These are phyloP conservation scores for Orycteropus afer DNA, from an alignment of 2,113 vertebrate species.

Conservation along the genomic window DNA sequence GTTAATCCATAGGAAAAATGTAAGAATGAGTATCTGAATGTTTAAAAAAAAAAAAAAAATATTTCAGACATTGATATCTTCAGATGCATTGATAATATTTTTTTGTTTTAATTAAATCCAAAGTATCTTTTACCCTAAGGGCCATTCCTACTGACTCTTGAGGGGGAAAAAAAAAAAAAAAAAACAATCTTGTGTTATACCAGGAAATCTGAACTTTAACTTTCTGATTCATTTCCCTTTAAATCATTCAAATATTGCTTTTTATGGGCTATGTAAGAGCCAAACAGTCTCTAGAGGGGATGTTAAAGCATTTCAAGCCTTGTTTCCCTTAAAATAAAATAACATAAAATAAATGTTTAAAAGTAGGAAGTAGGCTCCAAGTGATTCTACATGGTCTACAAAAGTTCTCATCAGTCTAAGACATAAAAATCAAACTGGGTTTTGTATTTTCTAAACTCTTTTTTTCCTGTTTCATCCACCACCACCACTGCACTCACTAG, in stretches of 20 bases:
- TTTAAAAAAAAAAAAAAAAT: slow-evolving; percentile 27
- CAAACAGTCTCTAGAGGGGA: slow-evolving; percentile 58
- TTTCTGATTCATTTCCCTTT: slow-evolving; percentile 77
- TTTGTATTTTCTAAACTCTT: slow-evolving; percentile 44
- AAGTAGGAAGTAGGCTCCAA: slow-evolving; percentile 18
- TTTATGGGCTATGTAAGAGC: slow-evolving; percentile 65
- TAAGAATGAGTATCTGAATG: background rate
- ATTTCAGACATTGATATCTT: slow-evolving; percentile 22
- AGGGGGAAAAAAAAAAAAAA: too few relatives aligned
- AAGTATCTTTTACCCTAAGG: slow-evolving; percentile 55
- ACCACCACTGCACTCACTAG: too few relatives aligned
- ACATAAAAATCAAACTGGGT: background rate
- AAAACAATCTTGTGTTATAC: slow-evolving; percentile 23
- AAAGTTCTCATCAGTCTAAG: background rate
- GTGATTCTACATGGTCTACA: slow-evolving; percentile 4
- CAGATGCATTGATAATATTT: slow-evolving; percentile 11
- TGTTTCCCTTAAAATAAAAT: slow-evolving; percentile 69
- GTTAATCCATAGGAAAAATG: slow-evolving; percentile 7
- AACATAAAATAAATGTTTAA: slow-evolving; percentile 59
- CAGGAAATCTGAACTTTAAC: slow-evolving; percentile 67
- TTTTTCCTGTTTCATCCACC: slow-evolving; percentile 2
- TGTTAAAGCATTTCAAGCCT: slow-evolving; percentile 65
- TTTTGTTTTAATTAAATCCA: slow-evolving; percentile 57
- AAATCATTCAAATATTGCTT: slow-evolving; percentile 75
- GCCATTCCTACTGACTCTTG: slow-evolving; percentile 33